Evolutionary conservation across 2,113 vertebrate species (phyloP).

Genomic region (Muscicapa adusta): DNA sequence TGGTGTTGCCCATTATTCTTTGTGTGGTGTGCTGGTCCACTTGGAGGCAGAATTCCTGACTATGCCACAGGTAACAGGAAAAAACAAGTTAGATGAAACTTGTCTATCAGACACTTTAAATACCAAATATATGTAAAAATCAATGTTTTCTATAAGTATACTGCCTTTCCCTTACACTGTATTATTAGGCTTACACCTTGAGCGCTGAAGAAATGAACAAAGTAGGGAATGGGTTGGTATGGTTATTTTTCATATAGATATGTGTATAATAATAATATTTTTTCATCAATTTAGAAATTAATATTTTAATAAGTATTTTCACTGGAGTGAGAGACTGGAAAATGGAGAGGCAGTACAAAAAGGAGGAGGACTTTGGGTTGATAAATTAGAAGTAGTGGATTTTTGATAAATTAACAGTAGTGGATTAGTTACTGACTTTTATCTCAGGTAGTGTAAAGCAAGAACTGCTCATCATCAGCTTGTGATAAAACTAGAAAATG

Average conservation of each 20-base stretch:
- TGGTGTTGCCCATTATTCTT: conserved; percentile 10
- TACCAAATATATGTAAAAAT: not conserved
- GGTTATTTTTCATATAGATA: not conserved
- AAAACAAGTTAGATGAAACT: not conserved
- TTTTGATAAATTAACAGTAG: conserved; percentile 1
- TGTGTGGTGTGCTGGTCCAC: not conserved
- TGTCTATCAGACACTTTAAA: not conserved
- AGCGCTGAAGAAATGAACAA: not conserved
- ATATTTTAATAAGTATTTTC: not conserved
- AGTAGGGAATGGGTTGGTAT: not conserved
- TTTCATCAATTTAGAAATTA: not conserved
- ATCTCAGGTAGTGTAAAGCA: conserved; percentile 36
- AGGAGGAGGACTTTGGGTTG: not conserved
- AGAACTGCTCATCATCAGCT: conserved; percentile 33
- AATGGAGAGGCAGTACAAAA: not conserved
- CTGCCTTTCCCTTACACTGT: not conserved
- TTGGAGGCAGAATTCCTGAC: conserved; percentile 1
- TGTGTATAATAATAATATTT: not conserved
- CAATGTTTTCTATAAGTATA: not conserved
- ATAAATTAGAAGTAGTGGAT: conserved; percentile 24
- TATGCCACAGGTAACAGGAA: not conserved
- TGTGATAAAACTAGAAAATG: conserved; percentile 44
- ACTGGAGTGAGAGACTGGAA: not conserved
- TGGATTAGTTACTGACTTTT: conserved; percentile 46
- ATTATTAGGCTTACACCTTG: not conserved